phyloP scores from a whole-genome alignment of 2,888 invertebrate species.

The Clostera curtula region DNA sequence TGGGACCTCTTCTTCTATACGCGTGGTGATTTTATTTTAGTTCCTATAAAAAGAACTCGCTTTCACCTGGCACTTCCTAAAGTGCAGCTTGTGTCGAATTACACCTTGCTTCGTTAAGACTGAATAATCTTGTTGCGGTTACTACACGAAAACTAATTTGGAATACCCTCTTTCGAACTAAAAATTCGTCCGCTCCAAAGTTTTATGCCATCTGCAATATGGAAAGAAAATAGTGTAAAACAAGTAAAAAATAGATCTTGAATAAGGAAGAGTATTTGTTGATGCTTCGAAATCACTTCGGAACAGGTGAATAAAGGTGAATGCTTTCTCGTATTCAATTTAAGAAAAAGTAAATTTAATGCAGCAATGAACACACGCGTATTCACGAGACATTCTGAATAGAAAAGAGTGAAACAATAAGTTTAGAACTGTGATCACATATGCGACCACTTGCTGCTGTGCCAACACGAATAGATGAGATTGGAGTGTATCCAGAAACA shows the following conservation, averaged over 20 bases:
- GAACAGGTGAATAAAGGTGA: too few species aligned
- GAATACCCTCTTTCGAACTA: too few species aligned
- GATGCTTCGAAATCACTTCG: conserved; percentile 13
- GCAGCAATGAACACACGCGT: conserved; percentile 49
- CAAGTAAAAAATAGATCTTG: too few species aligned
- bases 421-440: conserved; percentile 49
- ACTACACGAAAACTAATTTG: too few species aligned
- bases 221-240: too few species aligned
- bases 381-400: conserved; percentile 53
- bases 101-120: conserved; percentile 48
- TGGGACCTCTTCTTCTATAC: conserved; percentile 39
- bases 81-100: conserved; percentile 31
- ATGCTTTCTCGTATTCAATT: too few species aligned
- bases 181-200: too few species aligned
- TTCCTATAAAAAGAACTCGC: conserved; percentile 46
- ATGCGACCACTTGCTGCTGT: conserved; percentile 47
- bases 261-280: too few species aligned
- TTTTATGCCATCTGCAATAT: too few species aligned
- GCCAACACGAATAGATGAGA: conserved; percentile 48
- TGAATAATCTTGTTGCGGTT: conserved; percentile 21
- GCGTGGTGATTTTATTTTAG: conserved; percentile 53
- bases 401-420: conserved; percentile 46
- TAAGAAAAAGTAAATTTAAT: too few species aligned
- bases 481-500: conserved; percentile 42
- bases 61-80: conserved; percentile 48